Percentiles rank a stretch among this genome's conserved stretches.
Conservation (phyloP, 2,888 invertebrate species). For the Herminia tarsipennalis region DNA sequence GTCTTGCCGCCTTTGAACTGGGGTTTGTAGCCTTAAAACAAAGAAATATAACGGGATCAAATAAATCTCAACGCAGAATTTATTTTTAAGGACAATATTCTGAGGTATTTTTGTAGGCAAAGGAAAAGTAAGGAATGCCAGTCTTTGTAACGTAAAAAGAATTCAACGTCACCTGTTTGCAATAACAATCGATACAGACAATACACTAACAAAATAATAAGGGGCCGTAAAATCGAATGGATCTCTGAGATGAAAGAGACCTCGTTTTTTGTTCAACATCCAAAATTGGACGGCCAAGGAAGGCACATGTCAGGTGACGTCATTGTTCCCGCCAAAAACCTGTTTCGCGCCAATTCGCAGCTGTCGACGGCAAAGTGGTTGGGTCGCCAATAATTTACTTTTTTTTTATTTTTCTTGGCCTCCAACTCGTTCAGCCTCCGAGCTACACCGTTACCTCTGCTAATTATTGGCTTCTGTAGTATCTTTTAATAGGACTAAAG, state of each 20-base stretch:
- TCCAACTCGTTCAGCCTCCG: slow-evolving; percentile 63
- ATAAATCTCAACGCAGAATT: too few species aligned
- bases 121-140: too few species aligned
- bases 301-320: slow-evolving; percentile 80
- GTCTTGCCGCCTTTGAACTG: too few species aligned
- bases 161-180: slow-evolving; percentile 38
- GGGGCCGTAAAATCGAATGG: slow-evolving; percentile 67
- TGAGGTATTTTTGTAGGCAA: too few species aligned
- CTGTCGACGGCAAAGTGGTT: slow-evolving; percentile 75
- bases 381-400: slow-evolving; percentile 66
- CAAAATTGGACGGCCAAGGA: slow-evolving; percentile 55
- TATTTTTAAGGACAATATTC: too few species aligned
- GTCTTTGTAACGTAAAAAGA: too few species aligned
- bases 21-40: too few species aligned
- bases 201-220: slow-evolving; percentile 52
- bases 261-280: slow-evolving; percentile 63
- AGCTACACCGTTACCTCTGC: slow-evolving; percentile 74
- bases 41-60: too few species aligned
- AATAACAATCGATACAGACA: slow-evolving; percentile 34
- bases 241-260: slow-evolving; percentile 58
- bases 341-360: slow-evolving; percentile 83
- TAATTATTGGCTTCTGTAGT: slow-evolving; percentile 56
- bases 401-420: slow-evolving; percentile 57
- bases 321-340: slow-evolving; percentile 75
- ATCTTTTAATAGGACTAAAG: slow-evolving; percentile 33